A percentile compares a stretch with the other conserved stretches of the same genome.
Evolutionary conservation across 1,140 invertebrate species (phyloP).

Genomic region (Zophobas atratus): DNA sequence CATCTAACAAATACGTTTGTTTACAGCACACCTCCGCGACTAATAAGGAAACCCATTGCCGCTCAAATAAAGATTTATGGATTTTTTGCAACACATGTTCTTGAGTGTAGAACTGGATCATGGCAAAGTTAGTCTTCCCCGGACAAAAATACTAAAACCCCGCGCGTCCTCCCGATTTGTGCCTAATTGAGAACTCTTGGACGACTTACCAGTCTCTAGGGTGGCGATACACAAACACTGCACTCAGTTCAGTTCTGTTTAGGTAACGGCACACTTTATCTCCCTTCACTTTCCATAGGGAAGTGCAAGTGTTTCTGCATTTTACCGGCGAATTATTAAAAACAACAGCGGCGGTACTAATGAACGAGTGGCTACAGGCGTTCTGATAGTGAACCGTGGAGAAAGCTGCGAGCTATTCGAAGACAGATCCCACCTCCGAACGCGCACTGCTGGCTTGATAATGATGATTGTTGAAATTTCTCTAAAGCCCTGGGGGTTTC

Average conservation of each 20-base stretch:
- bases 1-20: no score
- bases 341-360: background rate
- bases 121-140: no score
- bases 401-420: constrained; percentile 19
- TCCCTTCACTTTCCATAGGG: constrained; percentile 51
- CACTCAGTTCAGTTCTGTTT: background rate
- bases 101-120: no score
- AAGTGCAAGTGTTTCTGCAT: constrained; percentile 48
- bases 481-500: background rate
- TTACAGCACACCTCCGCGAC: no score
- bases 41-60: no score
- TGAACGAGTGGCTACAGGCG: constrained; percentile 16
- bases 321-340: constrained; percentile 28
- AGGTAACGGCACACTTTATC: constrained; percentile 9
- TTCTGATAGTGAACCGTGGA: constrained; percentile 27
- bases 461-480: constrained; percentile 25
- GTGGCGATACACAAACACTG: background rate
- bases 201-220: constrained; percentile 9
- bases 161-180: constrained; percentile 1
- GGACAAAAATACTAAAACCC: background rate
- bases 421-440: constrained; percentile 26
- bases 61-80: no score
- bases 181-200: background rate
- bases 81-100: no score
- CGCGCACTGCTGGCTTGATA: background rate